Conservation (phyloP, 2,113 vertebrate species). For the Hyla sarda region DNA sequence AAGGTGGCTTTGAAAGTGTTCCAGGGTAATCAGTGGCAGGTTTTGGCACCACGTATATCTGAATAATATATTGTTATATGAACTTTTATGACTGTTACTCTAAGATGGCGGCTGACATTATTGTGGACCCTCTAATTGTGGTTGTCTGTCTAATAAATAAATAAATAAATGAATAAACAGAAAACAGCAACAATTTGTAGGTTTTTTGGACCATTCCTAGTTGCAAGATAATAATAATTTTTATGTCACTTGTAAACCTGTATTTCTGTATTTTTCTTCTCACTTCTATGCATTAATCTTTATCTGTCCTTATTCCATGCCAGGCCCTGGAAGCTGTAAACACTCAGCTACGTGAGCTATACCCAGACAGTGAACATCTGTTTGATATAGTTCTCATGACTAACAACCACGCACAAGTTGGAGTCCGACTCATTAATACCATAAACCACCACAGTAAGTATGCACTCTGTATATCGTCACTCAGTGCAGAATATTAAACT, state of each 20-base stretch:
- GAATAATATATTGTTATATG: no score
- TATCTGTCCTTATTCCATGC: conserved; percentile 2
- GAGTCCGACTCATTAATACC: conserved; percentile 92
- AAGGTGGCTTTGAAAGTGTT: no score
- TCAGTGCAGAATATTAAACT: neutral
- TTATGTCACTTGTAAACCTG: neutral
- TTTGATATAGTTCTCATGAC: conserved; percentile 96
- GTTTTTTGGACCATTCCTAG: no score
- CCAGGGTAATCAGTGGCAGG: no score
- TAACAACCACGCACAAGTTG: conserved; percentile 92
- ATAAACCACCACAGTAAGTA: conserved; percentile 92
- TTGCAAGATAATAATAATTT: neutral
- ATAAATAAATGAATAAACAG: neutral
- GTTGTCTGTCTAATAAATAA: no score
- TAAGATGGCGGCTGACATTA: no score
- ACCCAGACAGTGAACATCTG: conserved; percentile 89
- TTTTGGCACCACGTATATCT: no score
- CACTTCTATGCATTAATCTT: neutral
- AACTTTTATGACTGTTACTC: no score
- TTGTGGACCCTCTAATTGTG: no score
- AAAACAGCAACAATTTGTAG: neutral
- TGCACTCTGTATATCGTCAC: neutral
- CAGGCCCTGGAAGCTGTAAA: conserved; percentile 96
- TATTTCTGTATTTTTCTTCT: neutral
- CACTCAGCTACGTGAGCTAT: conserved; percentile 81